Evolutionary conservation across 2,113 vertebrate species (phyloP), one percentile per base, ranked within the genome.

Genomic region (Eleginops maclovinus): DNA sequence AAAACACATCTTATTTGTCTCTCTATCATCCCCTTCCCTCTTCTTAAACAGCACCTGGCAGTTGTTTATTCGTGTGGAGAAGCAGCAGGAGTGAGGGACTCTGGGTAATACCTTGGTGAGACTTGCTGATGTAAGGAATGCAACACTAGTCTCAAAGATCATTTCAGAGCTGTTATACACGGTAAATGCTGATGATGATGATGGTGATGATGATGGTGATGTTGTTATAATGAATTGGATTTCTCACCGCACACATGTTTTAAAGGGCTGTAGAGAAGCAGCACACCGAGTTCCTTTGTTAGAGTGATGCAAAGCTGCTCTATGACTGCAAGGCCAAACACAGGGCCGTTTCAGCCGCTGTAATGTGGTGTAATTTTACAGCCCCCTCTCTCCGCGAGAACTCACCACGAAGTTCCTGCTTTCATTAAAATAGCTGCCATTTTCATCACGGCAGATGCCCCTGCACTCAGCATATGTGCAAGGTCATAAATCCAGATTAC

Each of bases 401-500:
- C 72, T 74, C 62, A 56, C 22, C 19, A 3, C 64, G 81, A 77
- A 73, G 66, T 85, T 51, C 79, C 59, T 16, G 19, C 59, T 82
- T 84, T 83, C 74, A 67, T 85, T 90, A 51, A 72, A n/a, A 82
- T 49, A 80, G 64, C 53, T 81, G 21, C 24, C 76, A 46, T 84
- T 85, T 60, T 65, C 81, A 78, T 88, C 70, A 40, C 80, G 56
- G 80, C 91, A 89, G 81, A 84, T 91, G 64, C 89, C 79, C 83
- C 76, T 65, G 77, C 77, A 43, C 71, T 47, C 87, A 85, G 73
- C 83, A 73, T 77, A 82, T 91, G 87, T 83, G 80, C 54, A 64
- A 89, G 87, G 82, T 87, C 81, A 88, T 85, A 93, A 93, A 95
- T 93, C 88, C 91, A 93, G 90, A 82, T 94, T 93, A 92, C 76